Evolutionary conservation across 1,140 invertebrate species (phyloP), one percentile per base, ranked within the genome.

Genomic region (Panulirus ornatus): DNA sequence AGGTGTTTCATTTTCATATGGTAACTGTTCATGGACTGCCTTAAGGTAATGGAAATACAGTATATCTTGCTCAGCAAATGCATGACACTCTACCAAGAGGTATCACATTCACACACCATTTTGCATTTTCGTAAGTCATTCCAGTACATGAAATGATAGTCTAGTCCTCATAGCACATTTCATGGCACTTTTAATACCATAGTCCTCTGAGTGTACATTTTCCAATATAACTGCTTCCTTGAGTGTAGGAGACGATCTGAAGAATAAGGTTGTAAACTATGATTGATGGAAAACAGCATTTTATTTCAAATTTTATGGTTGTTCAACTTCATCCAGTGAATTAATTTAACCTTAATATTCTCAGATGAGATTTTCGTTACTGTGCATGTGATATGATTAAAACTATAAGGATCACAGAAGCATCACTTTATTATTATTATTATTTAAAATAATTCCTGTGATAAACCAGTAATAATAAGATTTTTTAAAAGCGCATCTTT

Each of bases 51-150:
- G 6, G 22, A 42, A 44, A 27, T 83, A 38, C 54, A 58, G 38
- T 83, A 51, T 83, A 22, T n/a, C 8, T 66, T 36, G 40, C 66
- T 78, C 22, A 83, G n/a, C 14, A 54, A 66, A 42, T 14, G 16
- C 44, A 42, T 30, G 42, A 42, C 19, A 78, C 3, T 22, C 8
- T 83, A 22, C 27, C 27, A 11, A n/a, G 47, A 40, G 38, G 38
- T n/a, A 58, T 66, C 40, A 38, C 44, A 51, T 58, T 38, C 36
- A 63, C 22, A 83, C 51, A 27, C 40, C n/a, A 63, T 83, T 83
- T 66, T 83, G 81, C 81, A 83, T 83, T 83, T 83, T 38, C 58
- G 40, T 54, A 38, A 83, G 40, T 83, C 81, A 83, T 83, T 83
- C 81, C 81, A 83, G 9, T 19, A 36, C 51, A 83, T 27, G 58